Conservation (phyloP, 1,140 invertebrate genomes). For the Ceratosolen solmsi region DNA sequence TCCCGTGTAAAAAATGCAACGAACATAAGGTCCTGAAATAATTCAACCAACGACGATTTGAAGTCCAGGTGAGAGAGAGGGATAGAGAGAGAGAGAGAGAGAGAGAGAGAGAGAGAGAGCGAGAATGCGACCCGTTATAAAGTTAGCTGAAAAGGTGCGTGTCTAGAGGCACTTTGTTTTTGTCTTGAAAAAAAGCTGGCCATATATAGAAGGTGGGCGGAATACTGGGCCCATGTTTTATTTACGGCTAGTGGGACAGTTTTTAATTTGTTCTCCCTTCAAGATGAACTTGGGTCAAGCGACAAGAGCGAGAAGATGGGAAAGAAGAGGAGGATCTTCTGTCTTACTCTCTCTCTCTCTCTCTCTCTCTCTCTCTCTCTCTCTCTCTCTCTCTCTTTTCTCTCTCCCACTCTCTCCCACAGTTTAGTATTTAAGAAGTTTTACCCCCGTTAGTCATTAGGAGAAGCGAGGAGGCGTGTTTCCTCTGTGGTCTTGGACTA, state of each 20-base stretch:
- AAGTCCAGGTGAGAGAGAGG: background rate
- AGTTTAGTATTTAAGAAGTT: conserved; percentile 69
- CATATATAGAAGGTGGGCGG: conserved; percentile 67
- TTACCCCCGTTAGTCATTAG: conserved; percentile 73
- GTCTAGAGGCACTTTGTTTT: conserved; percentile 63
- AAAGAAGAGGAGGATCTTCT: background rate
- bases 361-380: background rate
- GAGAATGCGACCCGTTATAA: conserved; percentile 57
- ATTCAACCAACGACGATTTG: background rate
- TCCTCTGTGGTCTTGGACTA: conserved; percentile 48
- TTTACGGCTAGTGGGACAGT: conserved; percentile 74
- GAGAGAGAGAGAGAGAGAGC: conserved; percentile 6
- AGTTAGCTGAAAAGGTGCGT: conserved; percentile 61
- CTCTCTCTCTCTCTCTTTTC: background rate
- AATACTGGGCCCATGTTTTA: conserved; percentile 69
- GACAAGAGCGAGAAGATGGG: conserved; percentile 50
- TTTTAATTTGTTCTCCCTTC: conserved; percentile 74
- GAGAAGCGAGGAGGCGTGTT: conserved; percentile 68
- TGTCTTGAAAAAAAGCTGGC: conserved; percentile 55
- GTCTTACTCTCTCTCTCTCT: conserved; percentile 20
- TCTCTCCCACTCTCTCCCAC: too few relatives aligned
- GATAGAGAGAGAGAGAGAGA: conserved; percentile 14
- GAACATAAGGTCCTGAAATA: background rate
- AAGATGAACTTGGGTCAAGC: conserved; percentile 50
- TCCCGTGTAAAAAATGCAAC: background rate